Conservation (phyloP, 2,797 vertebrate species). For the Glossophaga mutica region DNA sequence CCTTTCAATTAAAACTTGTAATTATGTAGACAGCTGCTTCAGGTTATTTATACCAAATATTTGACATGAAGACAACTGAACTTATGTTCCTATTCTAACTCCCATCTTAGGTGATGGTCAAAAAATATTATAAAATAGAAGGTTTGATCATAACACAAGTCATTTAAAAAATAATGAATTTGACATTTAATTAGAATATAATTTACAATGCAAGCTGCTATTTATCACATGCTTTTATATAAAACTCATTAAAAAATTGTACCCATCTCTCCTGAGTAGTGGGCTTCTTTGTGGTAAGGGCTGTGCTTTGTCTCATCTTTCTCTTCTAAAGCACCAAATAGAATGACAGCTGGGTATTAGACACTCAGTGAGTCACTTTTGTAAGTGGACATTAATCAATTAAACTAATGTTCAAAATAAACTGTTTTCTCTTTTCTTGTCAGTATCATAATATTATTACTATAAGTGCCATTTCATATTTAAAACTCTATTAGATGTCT, state of each 20-base stretch:
- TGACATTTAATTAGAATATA: background rate
- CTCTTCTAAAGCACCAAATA: background rate
- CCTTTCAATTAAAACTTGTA: background rate
- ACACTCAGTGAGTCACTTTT: background rate
- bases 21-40: background rate
- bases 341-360: background rate
- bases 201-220: background rate
- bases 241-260: background rate
- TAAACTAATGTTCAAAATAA: background rate
- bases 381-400: conserved; percentile 6
- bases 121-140: background rate
- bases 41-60: background rate
- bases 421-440: background rate
- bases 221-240: background rate
- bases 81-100: background rate
- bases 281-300: background rate
- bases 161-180: background rate
- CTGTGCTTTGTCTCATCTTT: background rate
- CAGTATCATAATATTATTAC: background rate
- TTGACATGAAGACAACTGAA: background rate
- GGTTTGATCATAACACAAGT: background rate
- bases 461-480: background rate
- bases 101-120: background rate
- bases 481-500: background rate
- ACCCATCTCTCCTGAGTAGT: background rate